Evolutionary conservation across 2,888 invertebrate genomes (phyloP).

Genomic region (Tetragonisca angustula): DNA sequence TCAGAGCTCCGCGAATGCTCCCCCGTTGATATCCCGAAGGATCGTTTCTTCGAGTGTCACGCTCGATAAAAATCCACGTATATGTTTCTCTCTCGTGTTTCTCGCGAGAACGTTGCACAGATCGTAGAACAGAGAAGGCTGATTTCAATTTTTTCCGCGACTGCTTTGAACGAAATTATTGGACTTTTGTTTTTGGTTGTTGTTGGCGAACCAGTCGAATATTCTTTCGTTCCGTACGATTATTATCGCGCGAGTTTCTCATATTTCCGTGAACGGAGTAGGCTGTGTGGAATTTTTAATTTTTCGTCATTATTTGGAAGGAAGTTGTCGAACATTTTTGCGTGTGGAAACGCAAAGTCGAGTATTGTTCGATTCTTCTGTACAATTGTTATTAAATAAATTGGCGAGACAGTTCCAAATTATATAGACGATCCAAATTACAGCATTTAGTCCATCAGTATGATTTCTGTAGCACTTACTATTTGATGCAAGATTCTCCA

Average conservation of each 20-base stretch:
- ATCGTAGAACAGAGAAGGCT: neutral
- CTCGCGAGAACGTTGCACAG: neutral
- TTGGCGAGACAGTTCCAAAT: too few species aligned
- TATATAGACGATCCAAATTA: too few species aligned
- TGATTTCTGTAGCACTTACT: neutral
- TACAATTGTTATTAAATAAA: neutral
- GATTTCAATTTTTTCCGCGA: neutral
- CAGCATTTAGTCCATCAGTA: neutral
- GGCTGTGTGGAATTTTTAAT: neutral
- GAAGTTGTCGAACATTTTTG: neutral
- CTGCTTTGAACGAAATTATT: neutral
- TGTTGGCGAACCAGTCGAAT: neutral
- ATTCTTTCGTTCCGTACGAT: neutral
- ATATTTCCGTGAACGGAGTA: too few species aligned
- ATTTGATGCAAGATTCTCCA: neutral
- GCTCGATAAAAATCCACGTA: neutral
- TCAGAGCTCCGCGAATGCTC: slow-evolving; percentile 7
- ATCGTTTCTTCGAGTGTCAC: neutral
- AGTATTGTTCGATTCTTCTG: neutral
- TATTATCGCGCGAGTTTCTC: neutral
- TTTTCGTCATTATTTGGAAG: neutral
- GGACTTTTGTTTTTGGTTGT: neutral
- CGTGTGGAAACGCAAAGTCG: neutral
- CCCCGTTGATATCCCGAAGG: neutral
- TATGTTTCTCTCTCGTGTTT: neutral